A percentile compares a stretch with the other conserved stretches of the same genome.
Evolutionary conservation across 1,140 invertebrate species (phyloP).

Genomic region (Microplitis demolitor): DNA sequence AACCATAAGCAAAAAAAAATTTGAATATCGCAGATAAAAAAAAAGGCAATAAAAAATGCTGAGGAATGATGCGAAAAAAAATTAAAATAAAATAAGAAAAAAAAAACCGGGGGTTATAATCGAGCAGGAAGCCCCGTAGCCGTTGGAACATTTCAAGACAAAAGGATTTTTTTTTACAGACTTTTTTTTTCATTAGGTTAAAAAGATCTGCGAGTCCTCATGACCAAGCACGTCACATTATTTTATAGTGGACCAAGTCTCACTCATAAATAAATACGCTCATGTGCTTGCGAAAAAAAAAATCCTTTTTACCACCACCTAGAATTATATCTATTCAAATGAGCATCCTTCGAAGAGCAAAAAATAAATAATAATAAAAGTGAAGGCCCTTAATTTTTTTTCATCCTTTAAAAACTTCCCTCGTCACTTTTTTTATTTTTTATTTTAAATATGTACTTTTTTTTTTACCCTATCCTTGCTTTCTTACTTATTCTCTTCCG

Average conservation of each 20-base stretch:
- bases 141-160: constrained; percentile 15
- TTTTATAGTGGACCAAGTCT: neutral
- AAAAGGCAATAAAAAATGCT: constrained; percentile 6
- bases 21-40: constrained; percentile 32
- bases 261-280: constrained; percentile 15
- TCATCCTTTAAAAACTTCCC: neutral
- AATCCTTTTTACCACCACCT: constrained; percentile 13
- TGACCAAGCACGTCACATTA: constrained; percentile 22
- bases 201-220: constrained; percentile 1
- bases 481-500: constrained; percentile 43
- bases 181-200: too few species aligned
- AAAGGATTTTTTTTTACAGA: neutral
- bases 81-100: constrained; percentile 3
- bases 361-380: constrained; percentile 4
- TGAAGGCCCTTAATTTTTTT: constrained; percentile 1
- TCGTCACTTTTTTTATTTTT: neutral
- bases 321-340: constrained; percentile 51
- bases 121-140: constrained; percentile 15
- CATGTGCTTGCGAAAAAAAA: constrained; percentile 17
- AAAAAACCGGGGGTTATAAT: constrained; percentile 7
- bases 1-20: constrained; percentile 24
- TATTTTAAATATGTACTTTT: neutral
- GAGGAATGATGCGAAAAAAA: constrained; percentile 17
- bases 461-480: constrained; percentile 1
- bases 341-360: constrained; percentile 33